Evolutionary conservation across 2,113 vertebrate genomes (phyloP).

Genomic region (Anseranas semipalmata): DNA sequence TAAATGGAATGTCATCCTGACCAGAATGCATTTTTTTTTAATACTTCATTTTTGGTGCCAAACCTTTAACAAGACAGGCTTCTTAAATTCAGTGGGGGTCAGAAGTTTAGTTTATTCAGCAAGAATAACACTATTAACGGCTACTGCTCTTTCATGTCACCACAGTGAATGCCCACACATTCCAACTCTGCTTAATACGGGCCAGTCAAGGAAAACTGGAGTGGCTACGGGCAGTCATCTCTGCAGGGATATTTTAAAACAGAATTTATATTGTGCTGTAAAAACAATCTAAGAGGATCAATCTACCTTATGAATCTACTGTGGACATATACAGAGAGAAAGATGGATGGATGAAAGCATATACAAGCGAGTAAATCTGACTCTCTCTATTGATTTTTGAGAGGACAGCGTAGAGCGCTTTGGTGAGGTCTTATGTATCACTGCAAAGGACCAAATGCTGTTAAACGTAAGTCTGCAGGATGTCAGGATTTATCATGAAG

Average conservation of each 20-base stretch:
- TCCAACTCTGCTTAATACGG: conserved; percentile 50
- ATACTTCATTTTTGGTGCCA: conserved; percentile 28
- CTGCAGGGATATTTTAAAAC: conserved; percentile 54
- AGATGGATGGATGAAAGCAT: background rate
- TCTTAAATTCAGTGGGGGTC: conserved; percentile 69
- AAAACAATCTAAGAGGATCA: conserved; percentile 51
- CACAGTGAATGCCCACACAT: conserved; percentile 63
- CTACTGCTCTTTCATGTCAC: conserved; percentile 64
- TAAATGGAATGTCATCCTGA: conserved; percentile 44
- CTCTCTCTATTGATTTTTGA: conserved; percentile 42
- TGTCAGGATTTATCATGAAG: conserved; percentile 35
- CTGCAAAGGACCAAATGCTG: background rate
- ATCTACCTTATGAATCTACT: conserved; percentile 7
- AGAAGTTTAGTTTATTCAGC: conserved; percentile 77
- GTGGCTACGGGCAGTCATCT: background rate
- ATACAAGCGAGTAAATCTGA: conserved; percentile 27
- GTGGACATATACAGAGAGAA: conserved; percentile 33
- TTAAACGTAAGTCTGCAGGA: background rate
- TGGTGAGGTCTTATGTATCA: conserved; percentile 39
- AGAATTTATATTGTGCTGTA: conserved; percentile 58
- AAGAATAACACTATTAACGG: conserved; percentile 75
- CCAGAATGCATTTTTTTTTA: conserved; percentile 38
- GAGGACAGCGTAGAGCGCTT: conserved; percentile 22
- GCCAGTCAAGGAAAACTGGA: background rate
- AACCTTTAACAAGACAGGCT: conserved; percentile 35